These are phyloP conservation scores for Sisyra nigra DNA, from an alignment of 2,888 invertebrate genomes.

Conservation along the genomic window DNA sequence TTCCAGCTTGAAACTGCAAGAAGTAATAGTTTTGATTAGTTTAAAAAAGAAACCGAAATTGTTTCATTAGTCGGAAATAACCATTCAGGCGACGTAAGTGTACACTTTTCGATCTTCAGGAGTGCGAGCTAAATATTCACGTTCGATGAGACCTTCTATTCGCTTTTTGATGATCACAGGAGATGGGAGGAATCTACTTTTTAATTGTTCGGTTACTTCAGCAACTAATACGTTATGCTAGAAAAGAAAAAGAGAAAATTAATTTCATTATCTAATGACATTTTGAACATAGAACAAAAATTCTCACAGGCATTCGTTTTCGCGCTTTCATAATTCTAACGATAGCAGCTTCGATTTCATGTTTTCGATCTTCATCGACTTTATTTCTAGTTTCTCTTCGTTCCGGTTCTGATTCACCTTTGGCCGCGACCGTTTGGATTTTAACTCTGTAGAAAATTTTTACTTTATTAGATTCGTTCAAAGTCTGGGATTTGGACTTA, in stretches of 20 bases:
- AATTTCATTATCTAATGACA: conserved; percentile 1
- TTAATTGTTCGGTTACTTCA: conserved; percentile 95
- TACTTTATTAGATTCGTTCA: too few relatives aligned
- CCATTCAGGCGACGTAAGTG: conserved; percentile 77
- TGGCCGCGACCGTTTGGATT: conserved; percentile 87
- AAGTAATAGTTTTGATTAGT: too few relatives aligned
- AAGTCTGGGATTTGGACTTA: too few relatives aligned
- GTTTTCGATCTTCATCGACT: conserved; percentile 97
- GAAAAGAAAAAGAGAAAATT: conserved; percentile 15
- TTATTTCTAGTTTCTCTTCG: conserved; percentile 94
- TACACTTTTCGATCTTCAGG: conserved; percentile 94
- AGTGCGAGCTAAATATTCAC: conserved; percentile 96
- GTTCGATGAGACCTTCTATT: conserved; percentile 97
- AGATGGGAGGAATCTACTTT: conserved; percentile 92
- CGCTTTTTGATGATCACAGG: conserved; percentile 98
- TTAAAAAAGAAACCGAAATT: too few relatives aligned
- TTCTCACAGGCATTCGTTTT: conserved; percentile 75
- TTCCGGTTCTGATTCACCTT: conserved; percentile 98
- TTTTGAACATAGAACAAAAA: too few relatives aligned
- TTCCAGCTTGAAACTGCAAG: too few relatives aligned
- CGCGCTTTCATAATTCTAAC: conserved; percentile 98
- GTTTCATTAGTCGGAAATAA: background rate
- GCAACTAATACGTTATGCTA: conserved; percentile 88
- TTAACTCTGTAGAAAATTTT: conserved; percentile 52
- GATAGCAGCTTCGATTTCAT: conserved; percentile 98